Percentiles rank a stretch among this genome's conserved stretches.
Evolutionary conservation across 2,888 invertebrate species (phyloP).

Genomic region (Calliphora vomitoria): DNA sequence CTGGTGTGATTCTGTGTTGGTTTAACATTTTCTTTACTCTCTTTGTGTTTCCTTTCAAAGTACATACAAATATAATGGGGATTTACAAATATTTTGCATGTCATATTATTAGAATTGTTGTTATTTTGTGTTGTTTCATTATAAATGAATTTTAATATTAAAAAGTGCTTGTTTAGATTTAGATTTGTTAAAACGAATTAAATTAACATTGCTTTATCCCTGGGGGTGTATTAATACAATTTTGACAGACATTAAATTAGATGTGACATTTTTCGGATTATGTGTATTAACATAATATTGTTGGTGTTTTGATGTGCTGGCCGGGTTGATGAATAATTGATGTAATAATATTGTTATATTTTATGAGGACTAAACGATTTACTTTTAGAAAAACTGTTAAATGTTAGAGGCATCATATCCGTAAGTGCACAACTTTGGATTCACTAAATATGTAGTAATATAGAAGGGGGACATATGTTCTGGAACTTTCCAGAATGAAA

Average conservation of each 20-base stretch:
- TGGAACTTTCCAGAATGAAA: too few species aligned
- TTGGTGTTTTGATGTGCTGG: background rate
- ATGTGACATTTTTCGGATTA: background rate
- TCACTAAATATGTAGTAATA: too few species aligned
- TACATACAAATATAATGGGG: background rate
- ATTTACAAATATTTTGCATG: background rate
- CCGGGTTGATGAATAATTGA: background rate
- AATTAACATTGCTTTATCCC: constrained; percentile 22
- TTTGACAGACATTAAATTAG: constrained; percentile 24
- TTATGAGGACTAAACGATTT: too few species aligned
- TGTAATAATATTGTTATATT: background rate
- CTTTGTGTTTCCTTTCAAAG: background rate
- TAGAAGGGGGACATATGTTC: too few species aligned
- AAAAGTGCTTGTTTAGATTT: constrained; percentile 3
- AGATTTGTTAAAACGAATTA: constrained; percentile 1
- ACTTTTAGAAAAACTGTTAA: too few species aligned
- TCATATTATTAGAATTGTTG: constrained; percentile 2
- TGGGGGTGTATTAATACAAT: background rate
- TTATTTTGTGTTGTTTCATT: background rate
- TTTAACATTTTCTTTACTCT: constrained; percentile 19
- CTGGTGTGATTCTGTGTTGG: background rate
- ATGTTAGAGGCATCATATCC: too few species aligned
- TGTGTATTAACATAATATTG: background rate
- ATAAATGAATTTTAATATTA: constrained; percentile 20
- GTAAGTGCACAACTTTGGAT: too few species aligned